phyloP scores from a whole-genome alignment of 1,140 invertebrate species.

The Ctenoplectra terminalis region DNA sequence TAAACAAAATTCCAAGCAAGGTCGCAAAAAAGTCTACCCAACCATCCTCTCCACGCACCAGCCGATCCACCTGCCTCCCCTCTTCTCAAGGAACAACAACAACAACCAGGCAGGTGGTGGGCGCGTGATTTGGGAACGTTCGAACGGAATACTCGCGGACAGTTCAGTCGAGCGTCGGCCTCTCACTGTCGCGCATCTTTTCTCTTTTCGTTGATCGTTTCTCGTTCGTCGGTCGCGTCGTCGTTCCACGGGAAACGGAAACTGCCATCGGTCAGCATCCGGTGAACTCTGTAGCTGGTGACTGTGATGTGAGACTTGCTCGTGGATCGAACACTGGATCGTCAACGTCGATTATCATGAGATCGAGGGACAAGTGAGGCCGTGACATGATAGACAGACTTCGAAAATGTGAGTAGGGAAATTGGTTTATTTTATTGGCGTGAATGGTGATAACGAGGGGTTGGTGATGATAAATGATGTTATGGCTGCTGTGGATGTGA shows the following conservation, averaged over 20 bases:
- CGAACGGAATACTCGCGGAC: conserved; percentile 67
- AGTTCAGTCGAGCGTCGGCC: conserved; percentile 77
- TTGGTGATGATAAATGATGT: too few species aligned
- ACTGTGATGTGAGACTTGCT: conserved; percentile 28
- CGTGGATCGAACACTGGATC: background rate
- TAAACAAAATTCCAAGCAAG: background rate
- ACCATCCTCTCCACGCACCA: background rate
- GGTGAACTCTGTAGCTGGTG: background rate
- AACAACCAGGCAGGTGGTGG: conserved; percentile 62
- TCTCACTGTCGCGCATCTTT: conserved; percentile 75
- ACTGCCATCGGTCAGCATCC: background rate
- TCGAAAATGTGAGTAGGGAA: conserved; percentile 74
- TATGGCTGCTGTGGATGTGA: too few species aligned
- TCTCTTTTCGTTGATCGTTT: background rate
- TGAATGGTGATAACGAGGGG: too few species aligned
- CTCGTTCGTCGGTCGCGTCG: too few species aligned
- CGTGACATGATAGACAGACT: conserved; percentile 77
- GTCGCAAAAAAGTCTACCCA: background rate
- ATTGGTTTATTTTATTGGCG: background rate
- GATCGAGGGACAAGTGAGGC: conserved; percentile 53
- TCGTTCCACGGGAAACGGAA: background rate
- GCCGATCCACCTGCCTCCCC: background rate
- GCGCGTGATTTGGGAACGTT: conserved; percentile 66
- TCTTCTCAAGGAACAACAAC: background rate
- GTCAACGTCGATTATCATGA: conserved; percentile 17